Evolutionary conservation across 2,888 invertebrate species (phyloP).

Genomic region (Eumerus sabulonum): DNA sequence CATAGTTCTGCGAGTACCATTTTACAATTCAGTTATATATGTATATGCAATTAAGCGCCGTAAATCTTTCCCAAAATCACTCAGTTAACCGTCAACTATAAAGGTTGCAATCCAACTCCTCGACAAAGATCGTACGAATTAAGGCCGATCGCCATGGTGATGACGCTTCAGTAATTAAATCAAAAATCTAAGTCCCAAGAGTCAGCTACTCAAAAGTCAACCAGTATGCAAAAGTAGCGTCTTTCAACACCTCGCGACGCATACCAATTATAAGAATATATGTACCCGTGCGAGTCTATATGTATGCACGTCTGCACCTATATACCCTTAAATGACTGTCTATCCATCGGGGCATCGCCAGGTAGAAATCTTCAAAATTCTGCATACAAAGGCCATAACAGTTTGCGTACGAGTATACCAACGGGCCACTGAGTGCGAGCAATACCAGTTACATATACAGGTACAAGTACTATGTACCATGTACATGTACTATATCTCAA

Average conservation of each 20-base stretch:
- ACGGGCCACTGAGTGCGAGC: no score
- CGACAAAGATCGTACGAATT: constrained; percentile 19
- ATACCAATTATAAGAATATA: constrained; percentile 30
- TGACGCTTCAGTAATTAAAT: constrained; percentile 27
- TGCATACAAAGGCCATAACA: constrained; percentile 4
- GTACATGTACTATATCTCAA: constrained; percentile 26
- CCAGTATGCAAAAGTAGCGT: constrained; percentile 59
- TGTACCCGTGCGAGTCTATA: not conserved
- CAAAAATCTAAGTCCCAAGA: no score
- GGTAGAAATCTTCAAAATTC: constrained; percentile 48
- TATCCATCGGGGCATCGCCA: constrained; percentile 36
- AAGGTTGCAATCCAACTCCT: constrained; percentile 9
- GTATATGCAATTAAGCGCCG: no score
- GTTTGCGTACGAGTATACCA: not conserved
- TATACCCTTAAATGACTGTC: constrained; percentile 41
- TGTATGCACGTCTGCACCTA: constrained; percentile 49
- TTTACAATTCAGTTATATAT: no score
- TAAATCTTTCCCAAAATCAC: no score
- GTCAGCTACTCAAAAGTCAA: constrained; percentile 19
- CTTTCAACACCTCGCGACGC: constrained; percentile 49
- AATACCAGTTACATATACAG: no score
- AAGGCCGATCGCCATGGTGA: constrained; percentile 31
- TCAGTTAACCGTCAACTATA: constrained; percentile 8
- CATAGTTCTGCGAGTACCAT: no score
- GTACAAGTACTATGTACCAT: constrained; percentile 3